Evolutionary conservation across 2,888 invertebrate genomes (phyloP).

Genomic region (Nineta flava): DNA sequence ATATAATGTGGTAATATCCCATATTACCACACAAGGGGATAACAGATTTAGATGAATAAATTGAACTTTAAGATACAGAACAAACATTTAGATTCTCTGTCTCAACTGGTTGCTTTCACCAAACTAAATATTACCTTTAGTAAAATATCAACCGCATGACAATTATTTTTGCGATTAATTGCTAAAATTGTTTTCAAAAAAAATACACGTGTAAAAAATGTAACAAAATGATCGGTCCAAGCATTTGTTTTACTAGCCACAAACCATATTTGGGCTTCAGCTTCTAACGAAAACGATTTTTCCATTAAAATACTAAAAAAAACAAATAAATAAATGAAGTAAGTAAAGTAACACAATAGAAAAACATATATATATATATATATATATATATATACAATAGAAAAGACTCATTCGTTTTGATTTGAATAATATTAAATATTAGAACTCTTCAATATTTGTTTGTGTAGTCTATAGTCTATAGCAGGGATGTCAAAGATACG

Average conservation of each 20-base stretch:
- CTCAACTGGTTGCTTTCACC: too few relatives aligned
- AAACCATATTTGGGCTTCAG: conserved; percentile 30
- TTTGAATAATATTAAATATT: too few relatives aligned
- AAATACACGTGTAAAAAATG: conserved; percentile 31
- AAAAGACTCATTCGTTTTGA: neutral
- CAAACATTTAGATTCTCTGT: too few relatives aligned
- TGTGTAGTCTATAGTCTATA: too few relatives aligned
- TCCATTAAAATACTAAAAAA: conserved; percentile 6
- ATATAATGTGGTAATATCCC: too few relatives aligned
- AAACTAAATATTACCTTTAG: conserved; percentile 25
- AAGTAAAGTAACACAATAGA: conserved; percentile 5
- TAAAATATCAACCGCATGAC: conserved; percentile 32
- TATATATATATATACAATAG: too few relatives aligned
- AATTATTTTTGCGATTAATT: conserved; percentile 32
- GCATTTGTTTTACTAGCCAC: conserved; percentile 28
- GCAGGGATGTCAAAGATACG: too few relatives aligned
- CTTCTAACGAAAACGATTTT: conserved; percentile 25
- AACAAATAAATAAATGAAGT: conserved; percentile 6
- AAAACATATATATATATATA: too few relatives aligned
- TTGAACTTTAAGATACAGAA: too few relatives aligned
- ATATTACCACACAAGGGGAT: too few relatives aligned
- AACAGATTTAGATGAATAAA: too few relatives aligned
- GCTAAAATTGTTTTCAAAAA: conserved; percentile 39
- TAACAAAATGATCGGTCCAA: conserved; percentile 28
- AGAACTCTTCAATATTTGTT: too few relatives aligned